These are phyloP conservation scores for Osmoderma eremita DNA, from an alignment of 2,888 invertebrate genomes.

Conservation along the genomic window DNA sequence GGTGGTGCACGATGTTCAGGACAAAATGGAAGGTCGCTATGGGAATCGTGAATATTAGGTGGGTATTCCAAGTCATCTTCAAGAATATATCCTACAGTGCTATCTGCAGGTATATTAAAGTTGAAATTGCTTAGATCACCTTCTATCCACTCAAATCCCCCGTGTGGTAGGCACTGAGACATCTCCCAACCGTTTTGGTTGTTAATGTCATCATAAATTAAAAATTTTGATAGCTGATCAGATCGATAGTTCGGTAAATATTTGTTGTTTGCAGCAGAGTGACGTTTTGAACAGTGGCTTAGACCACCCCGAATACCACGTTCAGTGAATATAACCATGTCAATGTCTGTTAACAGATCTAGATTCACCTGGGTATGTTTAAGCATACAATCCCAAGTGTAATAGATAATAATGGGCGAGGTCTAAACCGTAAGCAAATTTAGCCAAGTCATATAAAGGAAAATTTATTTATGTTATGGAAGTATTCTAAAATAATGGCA, in stretches of 20 bases:
- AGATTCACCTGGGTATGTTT: constrained; percentile 33
- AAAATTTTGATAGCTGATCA: constrained; percentile 34
- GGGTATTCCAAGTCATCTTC: constrained; percentile 50
- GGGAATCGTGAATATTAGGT: no score
- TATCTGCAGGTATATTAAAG: constrained; percentile 19
- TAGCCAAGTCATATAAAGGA: no score
- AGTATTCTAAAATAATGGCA: background rate
- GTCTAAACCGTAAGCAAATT: constrained; percentile 36
- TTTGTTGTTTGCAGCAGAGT: constrained; percentile 54
- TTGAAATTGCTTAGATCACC: constrained; percentile 10
- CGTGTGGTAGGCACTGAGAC: constrained; percentile 43
- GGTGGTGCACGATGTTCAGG: constrained; percentile 50
- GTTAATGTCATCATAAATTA: constrained; percentile 46
- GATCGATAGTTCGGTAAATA: constrained; percentile 51
- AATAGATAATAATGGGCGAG: constrained; percentile 28
- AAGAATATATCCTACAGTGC: constrained; percentile 1
- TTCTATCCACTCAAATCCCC: constrained; percentile 41
- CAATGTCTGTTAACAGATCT: constrained; percentile 40
- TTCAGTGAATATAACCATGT: constrained; percentile 41
- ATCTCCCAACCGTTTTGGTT: constrained; percentile 47
- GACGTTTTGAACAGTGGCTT: constrained; percentile 45
- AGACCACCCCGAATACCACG: constrained; percentile 35
- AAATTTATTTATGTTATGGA: background rate
- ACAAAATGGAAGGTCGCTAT: constrained; percentile 47
- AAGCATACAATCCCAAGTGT: constrained; percentile 22